These are phyloP conservation scores for Caenorhabditis zanzibari DNA, from an alignment of 2,888 invertebrate genomes.

Conservation along the genomic window DNA sequence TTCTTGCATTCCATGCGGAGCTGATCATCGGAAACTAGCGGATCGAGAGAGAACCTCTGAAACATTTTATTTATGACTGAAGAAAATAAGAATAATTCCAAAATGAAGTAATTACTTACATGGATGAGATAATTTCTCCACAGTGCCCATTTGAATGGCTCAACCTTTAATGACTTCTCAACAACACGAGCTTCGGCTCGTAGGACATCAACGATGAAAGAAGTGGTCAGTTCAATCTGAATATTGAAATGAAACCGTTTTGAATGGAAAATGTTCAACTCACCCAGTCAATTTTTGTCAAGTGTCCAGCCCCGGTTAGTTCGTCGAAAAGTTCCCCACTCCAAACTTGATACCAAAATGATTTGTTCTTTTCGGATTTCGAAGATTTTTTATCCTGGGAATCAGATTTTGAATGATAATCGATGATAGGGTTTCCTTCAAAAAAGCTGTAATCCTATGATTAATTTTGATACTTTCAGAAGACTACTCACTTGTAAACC, in stretches of 20 bases:
- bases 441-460: slow-evolving; percentile 29
- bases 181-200: slow-evolving; percentile 62
- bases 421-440: slow-evolving; percentile 47
- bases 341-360: slow-evolving; percentile 60
- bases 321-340: slow-evolving; percentile 65
- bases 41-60: slow-evolving; percentile 47
- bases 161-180: slow-evolving; percentile 41
- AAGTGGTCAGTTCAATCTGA: slow-evolving; percentile 65
- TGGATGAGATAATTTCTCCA: slow-evolving; percentile 64
- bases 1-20: slow-evolving; percentile 36
- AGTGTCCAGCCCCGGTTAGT: slow-evolving; percentile 50
- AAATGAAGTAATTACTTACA: too few species aligned
- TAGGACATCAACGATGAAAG: slow-evolving; percentile 68
- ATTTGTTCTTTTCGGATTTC: slow-evolving; percentile 4
- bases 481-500: slow-evolving; percentile 36
- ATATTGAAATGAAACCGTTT: neutral
- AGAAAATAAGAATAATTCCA: too few species aligned
- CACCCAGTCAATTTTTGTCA: slow-evolving; percentile 64
- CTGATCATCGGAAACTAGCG: slow-evolving; percentile 45
- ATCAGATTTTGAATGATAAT: slow-evolving; percentile 49
- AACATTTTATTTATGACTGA: neutral
- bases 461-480: neutral
- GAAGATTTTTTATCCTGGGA: neutral
- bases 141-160: slow-evolving; percentile 66
- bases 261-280: neutral